A percentile compares a stretch with the other conserved stretches of the same genome.
phyloP scores from a whole-genome alignment of 2,888 invertebrate genomes.

The Ichneumoninae sp. region DNA sequence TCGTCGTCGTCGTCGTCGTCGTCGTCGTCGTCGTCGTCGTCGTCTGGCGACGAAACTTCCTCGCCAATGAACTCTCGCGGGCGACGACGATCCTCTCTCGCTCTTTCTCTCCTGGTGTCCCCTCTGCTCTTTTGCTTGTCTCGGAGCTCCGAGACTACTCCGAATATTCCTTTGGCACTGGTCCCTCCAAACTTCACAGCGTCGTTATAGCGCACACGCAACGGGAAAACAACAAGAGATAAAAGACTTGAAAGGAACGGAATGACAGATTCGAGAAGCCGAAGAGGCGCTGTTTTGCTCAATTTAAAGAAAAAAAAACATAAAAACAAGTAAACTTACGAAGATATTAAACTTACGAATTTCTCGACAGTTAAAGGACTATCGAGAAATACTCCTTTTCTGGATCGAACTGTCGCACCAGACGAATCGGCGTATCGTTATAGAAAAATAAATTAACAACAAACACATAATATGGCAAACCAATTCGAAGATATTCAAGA shows the following conservation, averaged over 20 bases:
- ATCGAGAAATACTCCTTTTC: background rate
- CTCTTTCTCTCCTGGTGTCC: slow-evolving; percentile 9
- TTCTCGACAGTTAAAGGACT: background rate
- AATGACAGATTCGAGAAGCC: slow-evolving; percentile 36
- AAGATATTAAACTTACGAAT: too few relatives aligned
- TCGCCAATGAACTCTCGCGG: slow-evolving; percentile 75
- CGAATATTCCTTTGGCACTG: slow-evolving; percentile 60
- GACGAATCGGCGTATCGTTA: background rate
- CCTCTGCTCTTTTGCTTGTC: slow-evolving; percentile 14
- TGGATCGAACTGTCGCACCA: background rate
- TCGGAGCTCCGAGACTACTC: background rate
- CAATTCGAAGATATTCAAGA: too few relatives aligned
- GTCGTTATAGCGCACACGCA: slow-evolving; percentile 30
- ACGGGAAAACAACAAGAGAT: slow-evolving; percentile 25
- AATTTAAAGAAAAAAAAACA: background rate
- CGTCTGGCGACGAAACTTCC: slow-evolving; percentile 75
- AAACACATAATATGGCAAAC: too few relatives aligned
- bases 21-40: slow-evolving; percentile 45
- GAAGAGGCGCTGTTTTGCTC: background rate
- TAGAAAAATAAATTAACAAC: too few relatives aligned
- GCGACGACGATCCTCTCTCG: slow-evolving; percentile 46
- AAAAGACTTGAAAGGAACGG: slow-evolving; percentile 49
- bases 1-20: slow-evolving; percentile 56
- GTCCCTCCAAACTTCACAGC: slow-evolving; percentile 47
- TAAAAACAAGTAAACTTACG: background rate